Evolutionary conservation across 2,113 vertebrate species (phyloP).

Genomic region (Hepsetus odoe): DNA sequence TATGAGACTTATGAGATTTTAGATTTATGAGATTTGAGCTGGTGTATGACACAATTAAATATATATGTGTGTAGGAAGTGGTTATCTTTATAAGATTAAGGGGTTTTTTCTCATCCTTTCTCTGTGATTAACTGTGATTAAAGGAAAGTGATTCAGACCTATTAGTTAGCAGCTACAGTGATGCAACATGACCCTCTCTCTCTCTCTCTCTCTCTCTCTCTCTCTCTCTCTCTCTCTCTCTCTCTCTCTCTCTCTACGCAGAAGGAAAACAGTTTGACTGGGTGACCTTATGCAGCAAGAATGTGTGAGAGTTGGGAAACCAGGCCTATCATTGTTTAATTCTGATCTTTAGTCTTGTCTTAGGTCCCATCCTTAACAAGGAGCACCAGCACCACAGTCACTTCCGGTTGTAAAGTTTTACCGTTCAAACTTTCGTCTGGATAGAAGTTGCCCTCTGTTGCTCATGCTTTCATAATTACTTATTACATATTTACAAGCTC

Average conservation of each 20-base stretch:
- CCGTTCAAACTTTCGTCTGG: slow-evolving; percentile 20
- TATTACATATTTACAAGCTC: background rate
- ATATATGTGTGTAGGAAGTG: too few species aligned
- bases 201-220: background rate
- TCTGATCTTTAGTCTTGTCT: background rate
- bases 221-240: background rate
- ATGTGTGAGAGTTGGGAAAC: slow-evolving; percentile 60
- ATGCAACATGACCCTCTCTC: background rate
- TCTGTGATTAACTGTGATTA: background rate
- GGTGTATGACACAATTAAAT: too few species aligned
- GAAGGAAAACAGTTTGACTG: slow-evolving; percentile 62
- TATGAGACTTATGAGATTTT: background rate
- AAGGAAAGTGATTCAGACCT: background rate
- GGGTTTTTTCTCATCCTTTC: background rate
- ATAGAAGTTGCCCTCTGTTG: background rate
- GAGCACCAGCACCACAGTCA: slow-evolving; percentile 20
- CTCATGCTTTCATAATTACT: slow-evolving; percentile 5
- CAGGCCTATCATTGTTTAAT: background rate
- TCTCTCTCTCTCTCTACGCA: slow-evolving; percentile 27
- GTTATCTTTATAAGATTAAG: too few species aligned
- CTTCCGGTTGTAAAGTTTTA: slow-evolving; percentile 15
- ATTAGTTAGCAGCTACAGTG: background rate
- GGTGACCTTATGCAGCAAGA: slow-evolving; percentile 67
- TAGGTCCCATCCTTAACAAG: background rate
- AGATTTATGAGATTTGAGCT: too few species aligned